phyloP scores from a whole-genome alignment of 2,797 vertebrate species.

The Pangasius krempfi region DNA sequence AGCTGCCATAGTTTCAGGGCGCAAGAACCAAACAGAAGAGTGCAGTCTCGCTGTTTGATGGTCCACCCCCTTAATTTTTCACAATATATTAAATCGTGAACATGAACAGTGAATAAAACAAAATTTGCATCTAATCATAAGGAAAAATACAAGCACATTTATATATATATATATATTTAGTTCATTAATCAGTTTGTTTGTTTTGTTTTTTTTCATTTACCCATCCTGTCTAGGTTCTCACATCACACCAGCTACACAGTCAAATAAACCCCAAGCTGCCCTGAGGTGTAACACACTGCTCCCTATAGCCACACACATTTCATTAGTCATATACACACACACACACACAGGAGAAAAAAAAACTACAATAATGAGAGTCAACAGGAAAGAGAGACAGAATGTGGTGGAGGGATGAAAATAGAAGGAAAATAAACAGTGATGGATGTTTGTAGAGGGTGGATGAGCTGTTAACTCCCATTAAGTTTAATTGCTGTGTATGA shows the following conservation, averaged over 20 bases:
- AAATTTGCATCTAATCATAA: slow-evolving; percentile 64
- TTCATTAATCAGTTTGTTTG: background rate
- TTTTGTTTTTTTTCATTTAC: slow-evolving; percentile 55
- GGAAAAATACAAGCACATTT: slow-evolving; percentile 76
- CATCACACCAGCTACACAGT: slow-evolving; percentile 53
- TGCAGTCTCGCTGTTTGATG: slow-evolving; percentile 66
- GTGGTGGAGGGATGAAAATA: slow-evolving; percentile 5
- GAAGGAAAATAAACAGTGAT: slow-evolving; percentile 17
- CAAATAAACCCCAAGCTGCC: slow-evolving; percentile 26
- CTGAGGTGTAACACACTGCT: slow-evolving; percentile 35
- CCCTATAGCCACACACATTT: slow-evolving; percentile 57
- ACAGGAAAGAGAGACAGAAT: slow-evolving; percentile 7
- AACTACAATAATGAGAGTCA: slow-evolving; percentile 25
- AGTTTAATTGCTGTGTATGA: background rate
- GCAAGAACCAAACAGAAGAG: slow-evolving; percentile 63
- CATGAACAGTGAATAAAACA: slow-evolving; percentile 28
- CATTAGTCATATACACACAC: slow-evolving; percentile 59
- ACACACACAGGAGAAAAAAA: slow-evolving; percentile 36
- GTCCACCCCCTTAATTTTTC: slow-evolving; percentile 68
- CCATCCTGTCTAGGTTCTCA: slow-evolving; percentile 43
- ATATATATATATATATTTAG: slow-evolving; percentile 12
- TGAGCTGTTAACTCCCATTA: background rate
- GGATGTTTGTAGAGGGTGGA: slow-evolving; percentile 24
- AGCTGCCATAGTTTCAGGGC: slow-evolving; percentile 78
- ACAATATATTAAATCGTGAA: slow-evolving; percentile 63